These are phyloP conservation scores for Peribatodes rhomboidaria DNA, from an alignment of 2,888 invertebrate species.

Conservation along the genomic window DNA sequence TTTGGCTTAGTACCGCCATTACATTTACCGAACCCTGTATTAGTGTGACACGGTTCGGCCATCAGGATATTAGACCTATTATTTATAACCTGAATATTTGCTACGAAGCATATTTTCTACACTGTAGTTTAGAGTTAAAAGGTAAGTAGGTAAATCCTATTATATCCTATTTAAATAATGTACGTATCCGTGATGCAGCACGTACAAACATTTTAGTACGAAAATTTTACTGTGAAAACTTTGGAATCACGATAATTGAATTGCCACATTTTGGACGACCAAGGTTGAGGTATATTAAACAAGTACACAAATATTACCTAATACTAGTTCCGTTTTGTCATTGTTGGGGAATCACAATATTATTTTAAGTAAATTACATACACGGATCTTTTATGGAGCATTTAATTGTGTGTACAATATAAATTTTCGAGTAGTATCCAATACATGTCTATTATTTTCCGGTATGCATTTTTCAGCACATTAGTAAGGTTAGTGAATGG, in stretches of 20 bases:
- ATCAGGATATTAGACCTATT: too few species aligned
- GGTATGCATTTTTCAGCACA: conserved; percentile 2
- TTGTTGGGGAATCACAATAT: conserved; percentile 47
- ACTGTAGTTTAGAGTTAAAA: too few species aligned
- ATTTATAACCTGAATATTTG: too few species aligned
- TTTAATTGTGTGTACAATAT: conserved; percentile 17
- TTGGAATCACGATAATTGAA: conserved; percentile 71
- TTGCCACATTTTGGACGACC: conserved; percentile 63
- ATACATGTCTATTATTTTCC: conserved; percentile 12
- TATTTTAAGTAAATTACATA: conserved; percentile 36
- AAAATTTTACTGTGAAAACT: conserved; percentile 55
- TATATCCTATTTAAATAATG: conserved; percentile 26
- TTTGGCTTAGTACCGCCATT: too few species aligned
- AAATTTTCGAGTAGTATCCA: background rate
- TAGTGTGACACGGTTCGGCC: too few species aligned
- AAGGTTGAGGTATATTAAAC: conserved; percentile 68
- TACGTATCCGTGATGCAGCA: conserved; percentile 33
- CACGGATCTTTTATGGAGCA: conserved; percentile 35
- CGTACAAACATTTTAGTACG: conserved; percentile 31
- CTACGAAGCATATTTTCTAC: too few species aligned
- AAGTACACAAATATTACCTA: conserved; percentile 62
- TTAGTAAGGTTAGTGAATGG: background rate
- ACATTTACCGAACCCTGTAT: too few species aligned
- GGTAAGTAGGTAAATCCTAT: background rate
- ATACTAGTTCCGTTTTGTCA: conserved; percentile 67